These are phyloP conservation scores for Pipra filicauda DNA, from an alignment of 2,113 vertebrate genomes.

Conservation along the genomic window DNA sequence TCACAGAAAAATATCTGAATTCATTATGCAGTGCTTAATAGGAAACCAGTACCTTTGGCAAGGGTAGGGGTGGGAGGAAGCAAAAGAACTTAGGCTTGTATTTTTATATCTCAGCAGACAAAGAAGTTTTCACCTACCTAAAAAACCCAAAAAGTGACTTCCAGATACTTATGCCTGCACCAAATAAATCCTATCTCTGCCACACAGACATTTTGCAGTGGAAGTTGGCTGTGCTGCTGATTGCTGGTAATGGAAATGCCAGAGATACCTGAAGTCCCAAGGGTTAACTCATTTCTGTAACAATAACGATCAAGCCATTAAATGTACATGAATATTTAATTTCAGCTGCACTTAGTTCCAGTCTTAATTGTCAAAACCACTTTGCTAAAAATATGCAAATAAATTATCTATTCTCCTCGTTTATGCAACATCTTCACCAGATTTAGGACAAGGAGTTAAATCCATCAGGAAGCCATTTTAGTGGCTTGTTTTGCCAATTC, in stretches of 20 bases:
- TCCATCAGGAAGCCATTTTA: neutral
- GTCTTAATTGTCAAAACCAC: slow-evolving; percentile 10
- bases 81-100: neutral
- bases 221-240: neutral
- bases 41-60: neutral
- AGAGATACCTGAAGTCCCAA: neutral
- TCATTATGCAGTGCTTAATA: neutral
- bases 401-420: neutral
- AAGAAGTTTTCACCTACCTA: neutral
- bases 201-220: neutral
- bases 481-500: neutral
- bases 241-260: neutral
- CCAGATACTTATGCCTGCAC: neutral
- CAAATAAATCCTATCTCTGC: neutral
- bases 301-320: slow-evolving; percentile 32
- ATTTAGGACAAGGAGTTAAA: neutral
- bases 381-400: slow-evolving; percentile 16
- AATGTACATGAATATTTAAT: slow-evolving; percentile 36
- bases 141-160: neutral
- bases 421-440: neutral
- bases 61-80: rapidly evolving
- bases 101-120: neutral
- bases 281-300: neutral
- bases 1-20: neutral
- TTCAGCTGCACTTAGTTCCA: neutral